Base-by-base conservation (phyloP, 2,797 vertebrate species). In the Sphenopsis melanotis region DNA sequence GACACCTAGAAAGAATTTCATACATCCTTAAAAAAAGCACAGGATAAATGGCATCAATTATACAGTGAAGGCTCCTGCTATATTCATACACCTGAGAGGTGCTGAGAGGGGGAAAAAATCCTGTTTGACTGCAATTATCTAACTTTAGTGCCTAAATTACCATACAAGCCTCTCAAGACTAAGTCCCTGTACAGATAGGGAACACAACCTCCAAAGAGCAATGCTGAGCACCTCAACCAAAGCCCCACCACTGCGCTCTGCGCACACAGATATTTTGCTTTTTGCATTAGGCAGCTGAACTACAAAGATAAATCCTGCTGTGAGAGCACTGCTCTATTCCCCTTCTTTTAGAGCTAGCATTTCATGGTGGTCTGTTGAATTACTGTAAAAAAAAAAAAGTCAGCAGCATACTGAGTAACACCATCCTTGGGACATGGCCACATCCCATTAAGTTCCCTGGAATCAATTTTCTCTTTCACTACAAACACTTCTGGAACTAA, bases 371-470 rank as follows among this genome's bases (percentile, higher is more conserved):
- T 59, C 44, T 83, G 34, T 11, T 72, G 39, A 83, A 87, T 50
- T 50, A 65, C 7, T 21, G 7, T 12, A 12, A 36, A 57, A 37
- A 59, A 59, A 11, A 4, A 15, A 39, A 16, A 53, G 18, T 41
- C 42, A 74, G 23, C 19, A 76, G 39, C 26, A 30, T n/a, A 37
- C 10, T 3, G 52, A 80, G 4, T 29, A 79, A 53, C 30, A 50
- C 24, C 15, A 8, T 37, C 26, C 65, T 14, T 12, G 4, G 20
- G 79, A 70, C 32, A 74, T 9, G 39, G 56, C 9, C 21, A 41
- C 13, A 42, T 9, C 26, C 29, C 0, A 0, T 17, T 32, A 86
- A 75, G 1, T 1, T 6, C 24, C 24, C 24, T 56, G 41, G 37
- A 87, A 94, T 6, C 20, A 82, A 19, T 23, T 70, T 39, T 83